Percentiles rank a stretch among this genome's conserved stretches.
Evolutionary conservation across 1,140 invertebrate species (phyloP).

Genomic region (Sinella curviseta): DNA sequence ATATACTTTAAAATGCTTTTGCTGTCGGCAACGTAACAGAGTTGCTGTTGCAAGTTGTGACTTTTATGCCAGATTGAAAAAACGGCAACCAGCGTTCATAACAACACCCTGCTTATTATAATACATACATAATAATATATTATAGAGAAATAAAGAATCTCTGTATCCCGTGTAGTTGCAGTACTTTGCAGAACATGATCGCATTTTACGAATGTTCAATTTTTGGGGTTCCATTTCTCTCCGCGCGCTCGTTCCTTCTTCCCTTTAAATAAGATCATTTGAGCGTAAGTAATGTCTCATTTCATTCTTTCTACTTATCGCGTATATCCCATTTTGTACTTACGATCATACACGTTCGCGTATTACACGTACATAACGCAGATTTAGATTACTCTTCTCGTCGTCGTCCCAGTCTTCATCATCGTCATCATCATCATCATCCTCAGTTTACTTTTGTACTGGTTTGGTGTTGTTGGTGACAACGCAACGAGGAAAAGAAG

Average conservation of each 20-base stretch:
- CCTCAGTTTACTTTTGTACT: background rate
- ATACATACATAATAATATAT: too few species aligned
- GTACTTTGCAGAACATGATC: constrained; percentile 16
- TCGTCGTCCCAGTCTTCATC: too few species aligned
- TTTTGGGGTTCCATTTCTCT: constrained; percentile 49
- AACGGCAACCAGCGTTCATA: too few species aligned
- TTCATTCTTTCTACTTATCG: constrained; percentile 29
- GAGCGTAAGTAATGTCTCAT: constrained; percentile 59
- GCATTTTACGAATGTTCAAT: constrained; percentile 31
- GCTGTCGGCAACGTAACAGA: too few species aligned
- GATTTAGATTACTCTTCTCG: too few species aligned
- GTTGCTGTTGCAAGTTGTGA: too few species aligned
- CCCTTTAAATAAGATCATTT: constrained; percentile 62
- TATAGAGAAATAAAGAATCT: too few species aligned
- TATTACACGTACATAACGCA: background rate
- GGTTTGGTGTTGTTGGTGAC: background rate
- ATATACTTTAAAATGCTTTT: too few species aligned
- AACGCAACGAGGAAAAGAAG: too few species aligned
- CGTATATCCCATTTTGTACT: constrained; percentile 19
- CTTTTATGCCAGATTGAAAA: too few species aligned
- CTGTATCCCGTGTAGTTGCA: too few species aligned
- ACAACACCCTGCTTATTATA: too few species aligned
- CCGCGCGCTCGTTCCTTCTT: background rate
- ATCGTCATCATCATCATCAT: background rate
- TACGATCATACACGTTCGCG: background rate